Conservation (phyloP, 2,888 invertebrate species). For the Sinotaia quadrata region DNA sequence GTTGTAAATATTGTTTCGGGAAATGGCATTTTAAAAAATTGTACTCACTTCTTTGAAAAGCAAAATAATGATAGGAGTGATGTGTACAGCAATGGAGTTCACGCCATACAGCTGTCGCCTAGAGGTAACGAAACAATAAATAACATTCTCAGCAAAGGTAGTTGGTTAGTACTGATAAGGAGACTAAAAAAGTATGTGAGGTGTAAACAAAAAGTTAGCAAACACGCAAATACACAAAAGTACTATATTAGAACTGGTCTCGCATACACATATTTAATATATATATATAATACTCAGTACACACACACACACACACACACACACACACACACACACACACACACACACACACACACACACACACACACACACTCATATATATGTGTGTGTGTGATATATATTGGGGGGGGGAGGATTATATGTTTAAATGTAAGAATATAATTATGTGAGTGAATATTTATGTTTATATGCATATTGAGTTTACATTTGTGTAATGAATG, state of each 20-base stretch:
- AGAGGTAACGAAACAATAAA: too few species aligned
- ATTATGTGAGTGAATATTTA: too few species aligned
- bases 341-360: background rate
- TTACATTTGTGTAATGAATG: too few species aligned
- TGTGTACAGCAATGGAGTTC: constrained; percentile 74
- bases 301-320: constrained; percentile 3
- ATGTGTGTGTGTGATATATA: too few species aligned
- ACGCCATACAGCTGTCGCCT: constrained; percentile 72
- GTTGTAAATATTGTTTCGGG: too few species aligned
- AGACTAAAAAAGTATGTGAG: background rate
- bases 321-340: background rate
- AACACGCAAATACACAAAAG: background rate
- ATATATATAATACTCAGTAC: too few species aligned
- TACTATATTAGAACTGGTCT: background rate
- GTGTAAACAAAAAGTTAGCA: background rate
- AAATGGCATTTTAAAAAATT: too few species aligned
- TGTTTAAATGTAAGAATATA: too few species aligned
- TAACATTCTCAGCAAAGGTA: too few species aligned
- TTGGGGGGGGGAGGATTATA: too few species aligned
- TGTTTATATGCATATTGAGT: too few species aligned
- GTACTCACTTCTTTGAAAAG: constrained; percentile 73
- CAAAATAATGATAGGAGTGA: constrained; percentile 73
- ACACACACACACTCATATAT: background rate
- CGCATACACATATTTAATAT: background rate
- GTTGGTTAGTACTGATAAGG: too few species aligned